Conservation (phyloP, 2,797 vertebrate genomes). For the Streptopelia turtur region DNA sequence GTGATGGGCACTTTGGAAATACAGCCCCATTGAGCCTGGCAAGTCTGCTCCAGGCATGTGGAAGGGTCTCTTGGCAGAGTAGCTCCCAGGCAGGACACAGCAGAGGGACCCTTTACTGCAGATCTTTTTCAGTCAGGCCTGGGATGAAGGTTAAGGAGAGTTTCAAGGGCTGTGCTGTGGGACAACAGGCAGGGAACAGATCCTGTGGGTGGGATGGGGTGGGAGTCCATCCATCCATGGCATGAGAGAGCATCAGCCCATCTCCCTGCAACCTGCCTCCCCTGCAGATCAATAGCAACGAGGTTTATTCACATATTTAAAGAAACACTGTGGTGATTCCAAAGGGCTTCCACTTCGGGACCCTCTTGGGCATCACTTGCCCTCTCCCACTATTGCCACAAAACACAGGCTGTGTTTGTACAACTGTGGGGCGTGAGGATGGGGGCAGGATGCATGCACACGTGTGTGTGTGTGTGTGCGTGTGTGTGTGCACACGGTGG, state of each 20-base stretch:
- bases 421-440: fast-evolving
- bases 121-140: background rate
- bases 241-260: background rate
- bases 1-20: background rate
- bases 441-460: fast-evolving
- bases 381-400: fast-evolving
- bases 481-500: fast-evolving
- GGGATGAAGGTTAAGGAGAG: background rate
- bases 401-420: fast-evolving
- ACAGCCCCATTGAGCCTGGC: background rate
- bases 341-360: fast-evolving
- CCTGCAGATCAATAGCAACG: background rate
- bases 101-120: background rate
- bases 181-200: background rate
- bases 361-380: background rate
- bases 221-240: background rate
- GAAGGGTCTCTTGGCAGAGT: background rate
- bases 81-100: background rate
- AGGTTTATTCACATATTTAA: background rate
- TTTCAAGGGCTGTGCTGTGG: background rate
- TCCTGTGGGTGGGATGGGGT: background rate
- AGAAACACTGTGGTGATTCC: background rate
- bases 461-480: fast-evolving
- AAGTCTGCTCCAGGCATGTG: background rate
- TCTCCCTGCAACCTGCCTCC: background rate